These are phyloP conservation scores for Eupeodes latifasciatus DNA, from an alignment of 2,888 invertebrate species.

Conservation along the genomic window DNA sequence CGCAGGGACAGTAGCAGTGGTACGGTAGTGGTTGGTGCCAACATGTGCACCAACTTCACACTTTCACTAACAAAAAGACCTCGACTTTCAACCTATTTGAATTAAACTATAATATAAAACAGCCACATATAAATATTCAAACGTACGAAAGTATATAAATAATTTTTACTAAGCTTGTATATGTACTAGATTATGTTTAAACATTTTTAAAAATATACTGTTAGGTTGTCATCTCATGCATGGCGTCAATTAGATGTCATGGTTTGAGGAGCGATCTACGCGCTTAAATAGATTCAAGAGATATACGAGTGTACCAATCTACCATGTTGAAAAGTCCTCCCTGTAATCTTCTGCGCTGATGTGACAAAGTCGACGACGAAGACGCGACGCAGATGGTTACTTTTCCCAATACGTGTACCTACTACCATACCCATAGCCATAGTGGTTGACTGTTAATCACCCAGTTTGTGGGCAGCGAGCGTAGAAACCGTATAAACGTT, in stretches of 20 bases:
- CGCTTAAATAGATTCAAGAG: constrained; percentile 54
- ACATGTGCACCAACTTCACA: constrained; percentile 43
- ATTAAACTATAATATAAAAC: constrained; percentile 16
- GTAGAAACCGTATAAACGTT: constrained; percentile 84
- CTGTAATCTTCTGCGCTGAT: constrained; percentile 46
- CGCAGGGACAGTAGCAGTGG: constrained; percentile 9
- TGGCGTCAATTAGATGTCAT: constrained; percentile 73
- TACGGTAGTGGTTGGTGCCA: not conserved
- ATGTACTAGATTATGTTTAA: not conserved
- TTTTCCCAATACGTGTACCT: constrained; percentile 30
- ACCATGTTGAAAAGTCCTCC: constrained; percentile 32
- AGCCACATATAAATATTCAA: not conserved
- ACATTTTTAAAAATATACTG: constrained; percentile 50
- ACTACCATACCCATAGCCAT: not conserved
- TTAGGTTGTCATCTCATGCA: constrained; percentile 71
- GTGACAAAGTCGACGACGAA: not conserved
- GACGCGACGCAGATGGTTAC: constrained; percentile 56
- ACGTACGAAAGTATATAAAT: not conserved
- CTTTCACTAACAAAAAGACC: constrained; percentile 54
- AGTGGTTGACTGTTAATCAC: constrained; percentile 69
- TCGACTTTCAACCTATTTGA: constrained; percentile 26
- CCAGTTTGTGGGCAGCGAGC: constrained; percentile 83
- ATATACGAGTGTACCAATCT: constrained; percentile 19
- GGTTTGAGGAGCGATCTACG: constrained; percentile 55
- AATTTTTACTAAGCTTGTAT: no score